These are phyloP conservation scores for Xenentodon cancila DNA, from an alignment of 2,797 vertebrate species.

Conservation along the genomic window DNA sequence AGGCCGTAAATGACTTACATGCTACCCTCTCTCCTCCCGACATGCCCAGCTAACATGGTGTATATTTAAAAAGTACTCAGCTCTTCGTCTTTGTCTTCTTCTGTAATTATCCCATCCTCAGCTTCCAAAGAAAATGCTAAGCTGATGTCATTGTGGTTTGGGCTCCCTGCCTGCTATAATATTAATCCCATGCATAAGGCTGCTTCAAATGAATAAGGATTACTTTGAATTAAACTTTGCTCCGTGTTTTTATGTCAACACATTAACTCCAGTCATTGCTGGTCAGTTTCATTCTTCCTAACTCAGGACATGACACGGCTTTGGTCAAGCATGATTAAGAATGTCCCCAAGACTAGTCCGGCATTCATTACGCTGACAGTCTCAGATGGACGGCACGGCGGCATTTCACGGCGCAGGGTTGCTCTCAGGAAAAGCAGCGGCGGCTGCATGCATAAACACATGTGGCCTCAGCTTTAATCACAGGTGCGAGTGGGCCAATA, in stretches of 20 bases:
- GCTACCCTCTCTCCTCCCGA: constrained; percentile 66
- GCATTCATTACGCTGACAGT: constrained; percentile 61
- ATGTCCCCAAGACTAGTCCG: constrained; percentile 47
- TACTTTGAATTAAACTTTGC: constrained; percentile 68
- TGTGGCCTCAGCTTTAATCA: constrained; percentile 81
- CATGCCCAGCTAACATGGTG: constrained; percentile 63
- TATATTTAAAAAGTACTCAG: constrained; percentile 83
- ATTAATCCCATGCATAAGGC: constrained; percentile 73
- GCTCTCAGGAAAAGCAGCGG: constrained; percentile 63
- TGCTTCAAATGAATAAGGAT: constrained; percentile 64
- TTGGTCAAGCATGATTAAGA: constrained; percentile 64
- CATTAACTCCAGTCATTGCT: constrained; percentile 62
- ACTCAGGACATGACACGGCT: constrained; percentile 67
- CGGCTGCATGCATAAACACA: constrained; percentile 71
- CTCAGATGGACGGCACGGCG: constrained; percentile 39
- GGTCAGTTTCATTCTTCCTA: constrained; percentile 58
- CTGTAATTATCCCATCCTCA: constrained; percentile 79
- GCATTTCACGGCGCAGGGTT: constrained; percentile 26
- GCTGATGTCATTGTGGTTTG: constrained; percentile 83
- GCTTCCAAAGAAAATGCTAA: constrained; percentile 74
- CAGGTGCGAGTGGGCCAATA: constrained; percentile 88
- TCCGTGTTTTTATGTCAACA: constrained; percentile 62
- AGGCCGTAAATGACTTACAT: constrained; percentile 72
- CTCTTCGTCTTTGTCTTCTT: constrained; percentile 77
- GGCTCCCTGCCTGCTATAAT: constrained; percentile 71